phyloP scores from a whole-genome alignment of 2,888 invertebrate genomes.

The Congeria kusceri region DNA sequence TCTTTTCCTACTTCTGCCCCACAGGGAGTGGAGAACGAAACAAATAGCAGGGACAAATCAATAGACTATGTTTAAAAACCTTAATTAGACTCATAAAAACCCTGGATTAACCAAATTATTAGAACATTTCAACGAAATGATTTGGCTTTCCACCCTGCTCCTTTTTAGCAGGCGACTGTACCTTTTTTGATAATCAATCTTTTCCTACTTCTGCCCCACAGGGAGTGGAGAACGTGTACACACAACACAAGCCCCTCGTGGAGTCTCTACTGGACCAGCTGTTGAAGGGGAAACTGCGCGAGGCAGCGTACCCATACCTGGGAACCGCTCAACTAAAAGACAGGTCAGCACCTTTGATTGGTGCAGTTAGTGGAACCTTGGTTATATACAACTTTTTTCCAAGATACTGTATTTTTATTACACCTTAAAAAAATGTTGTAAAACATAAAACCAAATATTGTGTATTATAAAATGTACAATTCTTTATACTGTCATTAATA shows the following conservation, averaged over 20 bases:
- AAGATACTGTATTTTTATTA: no score
- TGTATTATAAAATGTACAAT: no score
- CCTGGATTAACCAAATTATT: no score
- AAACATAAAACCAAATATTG: background rate
- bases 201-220: slow-evolving; percentile 32
- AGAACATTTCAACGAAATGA: no score
- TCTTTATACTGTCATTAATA: no score
- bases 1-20: background rate
- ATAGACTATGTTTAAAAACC: no score
- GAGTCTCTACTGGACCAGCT: slow-evolving; percentile 95
- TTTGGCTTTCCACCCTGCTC: no score
- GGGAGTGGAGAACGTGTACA: slow-evolving; percentile 99
- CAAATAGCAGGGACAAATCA: no score
- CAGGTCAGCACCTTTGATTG: slow-evolving; percentile 78
- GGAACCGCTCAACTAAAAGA: slow-evolving; percentile 87
- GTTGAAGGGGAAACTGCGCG: slow-evolving; percentile 95
- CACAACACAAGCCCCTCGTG: slow-evolving; percentile 97
- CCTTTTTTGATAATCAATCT: no score
- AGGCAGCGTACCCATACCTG: slow-evolving; percentile 93
- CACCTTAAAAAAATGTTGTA: background rate
- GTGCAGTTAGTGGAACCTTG: background rate
- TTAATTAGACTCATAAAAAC: no score
- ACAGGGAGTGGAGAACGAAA: slow-evolving; percentile 97
- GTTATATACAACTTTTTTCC: background rate
- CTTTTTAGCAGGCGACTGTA: no score